A percentile compares a stretch with the other conserved stretches of the same genome.
These are phyloP conservation scores for Alentia gelatinosa DNA, from an alignment of 2,888 invertebrate species.

Conservation along the genomic window DNA sequence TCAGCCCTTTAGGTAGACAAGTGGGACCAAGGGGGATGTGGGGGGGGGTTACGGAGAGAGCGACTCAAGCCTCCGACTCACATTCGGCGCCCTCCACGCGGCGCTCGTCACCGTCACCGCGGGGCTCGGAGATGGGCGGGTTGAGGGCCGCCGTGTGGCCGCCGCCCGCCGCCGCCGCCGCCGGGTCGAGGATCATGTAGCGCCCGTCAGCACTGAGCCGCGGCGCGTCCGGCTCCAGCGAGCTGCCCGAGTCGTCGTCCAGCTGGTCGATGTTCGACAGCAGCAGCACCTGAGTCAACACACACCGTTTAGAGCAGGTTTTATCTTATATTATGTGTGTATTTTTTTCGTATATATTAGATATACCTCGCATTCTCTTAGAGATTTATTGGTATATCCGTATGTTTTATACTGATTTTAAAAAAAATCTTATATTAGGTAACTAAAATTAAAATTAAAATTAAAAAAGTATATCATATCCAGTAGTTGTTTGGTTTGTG, in stretches of 20 bases:
- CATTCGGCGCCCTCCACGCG: conserved; percentile 65
- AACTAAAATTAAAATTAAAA: too few relatives aligned
- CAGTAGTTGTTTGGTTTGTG: too few relatives aligned
- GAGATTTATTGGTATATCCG: too few relatives aligned
- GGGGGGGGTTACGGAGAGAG: background rate
- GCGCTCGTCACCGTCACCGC: conserved; percentile 64
- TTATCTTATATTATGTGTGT: too few relatives aligned
- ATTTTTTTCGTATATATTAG: too few relatives aligned
- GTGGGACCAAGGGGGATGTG: background rate
- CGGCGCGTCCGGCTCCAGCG: conserved; percentile 66
- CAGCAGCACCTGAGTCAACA: too few relatives aligned
- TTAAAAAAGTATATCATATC: too few relatives aligned
- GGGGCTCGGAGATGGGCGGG: conserved; percentile 53
- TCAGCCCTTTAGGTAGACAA: background rate
- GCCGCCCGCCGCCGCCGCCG: background rate
- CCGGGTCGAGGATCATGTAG: conserved; percentile 51
- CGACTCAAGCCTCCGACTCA: conserved; percentile 60
- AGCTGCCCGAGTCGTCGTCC: background rate
- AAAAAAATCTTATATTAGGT: too few relatives aligned
- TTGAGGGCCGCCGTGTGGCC: conserved; percentile 38
- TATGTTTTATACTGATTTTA: too few relatives aligned
- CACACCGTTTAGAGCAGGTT: too few relatives aligned
- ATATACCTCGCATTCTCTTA: too few relatives aligned
- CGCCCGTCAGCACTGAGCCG: conserved; percentile 60
- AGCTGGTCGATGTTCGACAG: conserved; percentile 56